Conservation (phyloP, 2,888 invertebrate species). For the Hydrotaea cyrtoneurina region DNA sequence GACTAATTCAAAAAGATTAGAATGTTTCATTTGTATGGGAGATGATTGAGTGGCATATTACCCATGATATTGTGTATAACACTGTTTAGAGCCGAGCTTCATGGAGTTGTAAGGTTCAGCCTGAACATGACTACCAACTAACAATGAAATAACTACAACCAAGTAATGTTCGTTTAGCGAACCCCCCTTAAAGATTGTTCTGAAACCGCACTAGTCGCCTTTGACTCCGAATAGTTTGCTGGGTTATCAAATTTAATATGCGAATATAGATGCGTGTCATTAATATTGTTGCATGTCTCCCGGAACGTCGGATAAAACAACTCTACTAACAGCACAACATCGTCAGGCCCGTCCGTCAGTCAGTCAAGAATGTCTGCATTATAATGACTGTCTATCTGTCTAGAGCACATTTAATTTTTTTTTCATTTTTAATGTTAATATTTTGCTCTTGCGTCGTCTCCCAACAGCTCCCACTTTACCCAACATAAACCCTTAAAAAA, state of each 20-base stretch:
- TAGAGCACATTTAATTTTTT: constrained; percentile 43
- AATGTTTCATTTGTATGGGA: too few relatives aligned
- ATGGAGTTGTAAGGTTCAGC: too few relatives aligned
- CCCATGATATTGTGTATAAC: too few relatives aligned
- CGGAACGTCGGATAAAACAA: neutral
- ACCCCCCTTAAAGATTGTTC: neutral
- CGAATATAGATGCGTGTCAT: constrained; percentile 45
- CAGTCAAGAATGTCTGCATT: constrained; percentile 39
- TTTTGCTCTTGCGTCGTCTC: neutral
- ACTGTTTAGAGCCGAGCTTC: too few relatives aligned
- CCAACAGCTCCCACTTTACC: neutral
- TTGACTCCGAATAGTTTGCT: constrained; percentile 5
- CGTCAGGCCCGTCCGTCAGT: neutral
- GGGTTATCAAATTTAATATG: constrained; percentile 41
- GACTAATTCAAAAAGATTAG: too few relatives aligned
- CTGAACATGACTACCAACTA: too few relatives aligned
- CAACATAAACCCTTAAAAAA: neutral
- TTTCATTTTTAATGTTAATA: neutral
- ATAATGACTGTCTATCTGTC: constrained; percentile 15
- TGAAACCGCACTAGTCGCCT: neutral
- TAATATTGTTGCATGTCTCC: constrained; percentile 19
- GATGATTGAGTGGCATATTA: too few relatives aligned
- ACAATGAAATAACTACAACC: too few relatives aligned
- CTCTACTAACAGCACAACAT: constrained; percentile 27
- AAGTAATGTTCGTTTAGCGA: too few relatives aligned